Conservation (phyloP, 2,888 invertebrate species). For the Biston betularia region DNA sequence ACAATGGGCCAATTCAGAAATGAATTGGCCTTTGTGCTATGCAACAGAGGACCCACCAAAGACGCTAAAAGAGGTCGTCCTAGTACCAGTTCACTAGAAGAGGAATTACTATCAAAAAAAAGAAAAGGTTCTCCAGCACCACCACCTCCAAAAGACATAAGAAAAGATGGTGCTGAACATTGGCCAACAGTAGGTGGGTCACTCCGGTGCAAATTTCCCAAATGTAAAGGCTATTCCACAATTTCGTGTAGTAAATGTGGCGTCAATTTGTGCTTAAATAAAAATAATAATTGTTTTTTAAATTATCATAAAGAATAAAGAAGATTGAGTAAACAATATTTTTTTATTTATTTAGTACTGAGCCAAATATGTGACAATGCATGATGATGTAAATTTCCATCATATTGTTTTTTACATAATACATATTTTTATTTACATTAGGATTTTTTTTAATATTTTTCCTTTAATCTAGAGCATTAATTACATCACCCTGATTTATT, state of each 20-base stretch:
- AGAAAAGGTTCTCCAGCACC: slow-evolving; percentile 57
- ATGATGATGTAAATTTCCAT: too few relatives aligned
- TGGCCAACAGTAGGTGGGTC: slow-evolving; percentile 60
- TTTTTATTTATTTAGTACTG: too few relatives aligned
- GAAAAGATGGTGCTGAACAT: slow-evolving; percentile 61
- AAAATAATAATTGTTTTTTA: slow-evolving; percentile 55
- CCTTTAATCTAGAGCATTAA: too few relatives aligned
- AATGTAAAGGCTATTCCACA: slow-evolving; percentile 59
- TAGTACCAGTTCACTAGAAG: slow-evolving; percentile 55
- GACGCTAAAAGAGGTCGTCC: slow-evolving; percentile 58
- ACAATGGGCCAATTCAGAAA: slow-evolving; percentile 54
- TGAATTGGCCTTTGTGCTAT: slow-evolving; percentile 59
- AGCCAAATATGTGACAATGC: too few relatives aligned
- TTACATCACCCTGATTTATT: too few relatives aligned
- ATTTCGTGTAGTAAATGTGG: slow-evolving; percentile 57
- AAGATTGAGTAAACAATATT: too few relatives aligned
- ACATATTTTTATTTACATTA: too few relatives aligned
- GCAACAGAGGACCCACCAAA: slow-evolving; percentile 58
- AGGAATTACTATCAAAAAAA: slow-evolving; percentile 55
- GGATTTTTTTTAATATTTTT: too few relatives aligned
- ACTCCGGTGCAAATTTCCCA: slow-evolving; percentile 55
- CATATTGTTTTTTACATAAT: too few relatives aligned
- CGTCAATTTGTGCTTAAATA: slow-evolving; percentile 55
- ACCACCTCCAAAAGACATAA: slow-evolving; percentile 60
- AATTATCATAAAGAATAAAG: slow-evolving; percentile 49